A percentile compares a stretch with the other conserved stretches of the same genome.
Conservation (phyloP, 2,888 invertebrate genomes). For the Lumbricus terrestris region DNA sequence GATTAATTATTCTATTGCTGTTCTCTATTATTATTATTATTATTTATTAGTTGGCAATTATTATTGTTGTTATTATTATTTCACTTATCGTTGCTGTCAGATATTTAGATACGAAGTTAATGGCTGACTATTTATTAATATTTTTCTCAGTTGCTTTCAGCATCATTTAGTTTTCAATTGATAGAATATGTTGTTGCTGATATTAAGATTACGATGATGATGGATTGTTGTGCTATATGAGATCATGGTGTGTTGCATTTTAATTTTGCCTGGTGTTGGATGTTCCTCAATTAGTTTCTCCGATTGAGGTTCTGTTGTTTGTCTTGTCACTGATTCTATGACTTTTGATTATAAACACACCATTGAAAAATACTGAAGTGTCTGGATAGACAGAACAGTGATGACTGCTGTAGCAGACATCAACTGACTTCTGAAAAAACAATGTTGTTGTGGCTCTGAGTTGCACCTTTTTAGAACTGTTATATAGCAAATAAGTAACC, state of each 20-base stretch:
- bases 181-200: neutral
- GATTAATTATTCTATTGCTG: neutral
- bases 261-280: neutral
- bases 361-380: neutral
- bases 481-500: neutral
- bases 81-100: neutral
- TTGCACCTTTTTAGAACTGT: neutral
- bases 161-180: neutral
- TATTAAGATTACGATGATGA: neutral
- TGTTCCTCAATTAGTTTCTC: neutral
- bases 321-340: neutral
- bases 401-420: neutral
- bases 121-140: neutral
- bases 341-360: neutral
- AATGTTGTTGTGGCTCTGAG: neutral
- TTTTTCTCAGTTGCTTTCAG: neutral
- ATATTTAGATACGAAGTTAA: neutral
- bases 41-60: neutral
- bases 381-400: neutral
- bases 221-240: neutral
- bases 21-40: neutral
- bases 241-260: neutral
- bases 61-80: neutral
- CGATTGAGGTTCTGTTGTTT: neutral
- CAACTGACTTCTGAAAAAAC: neutral